Base-by-base conservation (phyloP, 2,888 invertebrate species). In the Cheilosia vernalis region DNA sequence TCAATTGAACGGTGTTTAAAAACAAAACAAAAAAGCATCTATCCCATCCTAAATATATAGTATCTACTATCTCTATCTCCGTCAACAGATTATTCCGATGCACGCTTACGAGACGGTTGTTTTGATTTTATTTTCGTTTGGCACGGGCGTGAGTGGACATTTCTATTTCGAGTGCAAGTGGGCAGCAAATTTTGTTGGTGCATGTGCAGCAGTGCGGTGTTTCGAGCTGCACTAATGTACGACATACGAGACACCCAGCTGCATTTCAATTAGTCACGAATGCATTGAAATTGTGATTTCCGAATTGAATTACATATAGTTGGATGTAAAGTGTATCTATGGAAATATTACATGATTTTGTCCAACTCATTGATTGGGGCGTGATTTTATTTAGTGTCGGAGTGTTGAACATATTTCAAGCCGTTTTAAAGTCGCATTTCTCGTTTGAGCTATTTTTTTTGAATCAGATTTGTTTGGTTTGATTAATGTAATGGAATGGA, bases 281-380 rank as follows among this genome's bases (percentile, higher is more conserved):
- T 67, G 49, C 78, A 73, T 63, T 66, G 67, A 73, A 83, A 83
- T 73, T 74, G 84, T 80, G 74, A 64, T 70, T 84, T 84, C 84
- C 80, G 84, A 84, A 84, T 80, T 84, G 33, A 84, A 84, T 84
- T 84, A n/a, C n/a, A n/a, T n/a, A n/a, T n/a, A 78, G 55, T 17
- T 21, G 27, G 21, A 21, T 60, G 53, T 5, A 56, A 42, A 3
- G n/a, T 21, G 44, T 17, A 47, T 56, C 61, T 33, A 17, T 37
- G 47, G 13, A 53, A 15, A 42, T 42, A 13, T 55, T 53, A 51
- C 27, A 15, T 24, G 27, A 13, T 15, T 27, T 44, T 27, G 17
- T 19, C 1, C 9, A n/a, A 27, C 21, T 17, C 5, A 19, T 4
- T 24, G n/a, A 42, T 21, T n/a, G 24, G 42, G 42, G 6, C 9